Evolutionary conservation across 2,888 invertebrate species (phyloP), one percentile per base, ranked within the genome.

Genomic region (Macrostomum cliftonense): DNA sequence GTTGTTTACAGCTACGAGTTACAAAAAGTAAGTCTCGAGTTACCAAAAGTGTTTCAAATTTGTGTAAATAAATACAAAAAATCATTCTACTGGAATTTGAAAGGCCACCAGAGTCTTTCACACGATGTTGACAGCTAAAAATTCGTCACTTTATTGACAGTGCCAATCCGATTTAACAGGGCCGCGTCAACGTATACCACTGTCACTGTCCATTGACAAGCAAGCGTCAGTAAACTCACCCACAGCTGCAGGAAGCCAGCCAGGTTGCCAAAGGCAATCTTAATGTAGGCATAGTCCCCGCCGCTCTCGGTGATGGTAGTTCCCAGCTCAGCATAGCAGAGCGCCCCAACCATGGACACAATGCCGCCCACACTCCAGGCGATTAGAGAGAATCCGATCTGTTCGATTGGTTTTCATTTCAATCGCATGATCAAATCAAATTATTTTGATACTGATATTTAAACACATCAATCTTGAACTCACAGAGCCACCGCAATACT

Each of bases 261-360:
- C 51, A 86, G 73, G 1, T 83, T 83, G n/a, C 87, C 87, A 66
- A 87, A 87, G 20, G 86, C 62, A 45, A 81, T 79, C 63, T 82
- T 77, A 55, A 87, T 81, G 71, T 88, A 88, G 37, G 84, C 85
- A 70, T 86, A 87, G 70, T 88, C 87, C 47, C 85, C 87, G 11
- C 87, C 87, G 16, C 67, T 67, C 16, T 62, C 48, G 13, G 58
- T 59, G 43, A 68, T 67, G 1, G 68, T 66, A 4, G 65, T 64
- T n/a, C 68, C 68, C 16, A 68, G 59, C 49, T 68, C 68, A 7
- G 68, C 67, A 51, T 68, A 68, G 52, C 67, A 68, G 46, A 68
- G 54, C 4, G 68, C 66, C 12, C 68, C 68, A 43, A 67, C 47
- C 37, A 66, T 54, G 1, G 67, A 67, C 37, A 68, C 50, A 4